phyloP scores from a whole-genome alignment of 2,113 vertebrate genomes.

The Nothocercus nigrocapillus region DNA sequence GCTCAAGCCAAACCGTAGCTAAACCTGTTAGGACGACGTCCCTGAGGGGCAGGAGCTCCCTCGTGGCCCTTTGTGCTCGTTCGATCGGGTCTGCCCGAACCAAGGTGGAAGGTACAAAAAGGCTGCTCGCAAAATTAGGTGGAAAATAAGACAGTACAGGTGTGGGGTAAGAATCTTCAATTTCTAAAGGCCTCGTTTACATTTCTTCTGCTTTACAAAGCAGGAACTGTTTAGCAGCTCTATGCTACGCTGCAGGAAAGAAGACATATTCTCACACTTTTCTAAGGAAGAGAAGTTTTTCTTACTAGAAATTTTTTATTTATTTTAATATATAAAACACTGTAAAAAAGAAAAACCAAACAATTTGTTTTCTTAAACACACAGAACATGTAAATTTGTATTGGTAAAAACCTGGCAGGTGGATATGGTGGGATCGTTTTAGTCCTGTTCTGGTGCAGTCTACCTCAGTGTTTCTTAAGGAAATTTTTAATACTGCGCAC shows the following conservation, averaged over 20 bases:
- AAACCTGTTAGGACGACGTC: rapidly evolving
- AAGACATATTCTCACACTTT: conserved; percentile 77
- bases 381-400: conserved; percentile 70
- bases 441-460: conserved; percentile 87
- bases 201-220: conserved; percentile 65
- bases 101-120: background rate
- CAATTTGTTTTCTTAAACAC: conserved; percentile 73
- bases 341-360: conserved; percentile 72
- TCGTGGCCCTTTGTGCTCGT: background rate
- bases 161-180: background rate
- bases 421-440: conserved; percentile 68
- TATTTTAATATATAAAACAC: conserved; percentile 92
- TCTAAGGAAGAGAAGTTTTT: conserved; percentile 85
- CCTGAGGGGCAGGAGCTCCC: rapidly evolving
- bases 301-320: conserved; percentile 86
- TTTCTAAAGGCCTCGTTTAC: conserved; percentile 44
- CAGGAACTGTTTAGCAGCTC: conserved; percentile 33
- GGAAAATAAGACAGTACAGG: conserved; percentile 12
- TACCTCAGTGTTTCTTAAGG: conserved; percentile 87
- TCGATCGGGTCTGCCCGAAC: rapidly evolving
- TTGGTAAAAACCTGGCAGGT: conserved; percentile 68
- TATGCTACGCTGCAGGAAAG: conserved; percentile 47
- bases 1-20: rapidly evolving
- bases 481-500: conserved; percentile 69
- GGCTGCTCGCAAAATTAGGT: background rate